phyloP scores from a whole-genome alignment of 1,140 invertebrate species.

The Uloborus diversus region DNA sequence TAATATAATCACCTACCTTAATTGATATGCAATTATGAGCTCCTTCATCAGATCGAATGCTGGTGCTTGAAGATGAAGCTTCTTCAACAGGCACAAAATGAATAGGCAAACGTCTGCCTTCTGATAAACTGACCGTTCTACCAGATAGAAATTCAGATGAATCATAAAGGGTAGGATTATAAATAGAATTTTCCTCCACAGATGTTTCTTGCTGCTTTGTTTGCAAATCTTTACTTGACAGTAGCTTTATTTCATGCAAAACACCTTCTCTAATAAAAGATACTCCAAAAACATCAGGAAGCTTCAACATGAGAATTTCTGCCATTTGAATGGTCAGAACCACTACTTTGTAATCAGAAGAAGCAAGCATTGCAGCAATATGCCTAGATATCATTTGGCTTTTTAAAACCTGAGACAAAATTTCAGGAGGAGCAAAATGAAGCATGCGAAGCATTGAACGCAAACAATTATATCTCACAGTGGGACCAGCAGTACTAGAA shows the following conservation, averaged over 20 bases:
- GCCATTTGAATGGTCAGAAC: constrained; percentile 96
- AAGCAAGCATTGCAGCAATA: constrained; percentile 97
- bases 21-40: too few species aligned
- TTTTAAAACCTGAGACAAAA: constrained; percentile 79
- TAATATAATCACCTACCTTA: too few species aligned
- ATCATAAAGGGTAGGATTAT: too few species aligned
- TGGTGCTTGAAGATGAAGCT: too few species aligned
- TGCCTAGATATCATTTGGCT: constrained; percentile 94
- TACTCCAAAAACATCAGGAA: constrained; percentile 91
- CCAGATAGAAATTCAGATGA: too few species aligned
- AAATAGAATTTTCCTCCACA: too few species aligned
- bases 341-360: constrained; percentile 92
- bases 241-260: constrained; percentile 85
- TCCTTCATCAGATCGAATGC: too few species aligned
- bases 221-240: constrained; percentile 75
- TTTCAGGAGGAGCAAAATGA: constrained; percentile 78
- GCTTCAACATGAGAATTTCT: constrained; percentile 94
- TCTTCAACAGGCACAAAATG: too few species aligned
- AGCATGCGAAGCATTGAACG: constrained; percentile 96
- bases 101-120: too few species aligned
- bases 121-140: too few species aligned
- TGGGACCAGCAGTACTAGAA: constrained; percentile 94
- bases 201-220: too few species aligned
- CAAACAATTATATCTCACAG: constrained; percentile 94
- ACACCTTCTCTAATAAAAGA: constrained; percentile 96